Percentiles rank a stretch among this genome's conserved stretches.
phyloP scores from a whole-genome alignment of 2,113 vertebrate genomes.

The Antigone vipio region DNA sequence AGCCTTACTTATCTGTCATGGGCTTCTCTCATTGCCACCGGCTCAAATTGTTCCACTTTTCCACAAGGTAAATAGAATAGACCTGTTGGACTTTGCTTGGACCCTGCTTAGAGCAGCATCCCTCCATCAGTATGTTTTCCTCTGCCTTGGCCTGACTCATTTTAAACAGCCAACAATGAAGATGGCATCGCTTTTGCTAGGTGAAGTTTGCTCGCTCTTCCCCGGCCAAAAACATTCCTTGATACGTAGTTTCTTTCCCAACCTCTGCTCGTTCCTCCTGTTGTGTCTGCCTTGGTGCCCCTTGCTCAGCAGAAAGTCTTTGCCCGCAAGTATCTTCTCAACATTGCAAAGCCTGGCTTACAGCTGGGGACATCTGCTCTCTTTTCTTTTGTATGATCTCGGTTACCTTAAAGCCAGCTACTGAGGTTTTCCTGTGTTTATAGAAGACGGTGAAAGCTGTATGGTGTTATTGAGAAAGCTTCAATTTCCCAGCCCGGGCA shows the following conservation, averaged over 20 bases:
- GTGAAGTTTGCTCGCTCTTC: neutral
- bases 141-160: neutral
- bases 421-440: neutral
- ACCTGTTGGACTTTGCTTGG: neutral
- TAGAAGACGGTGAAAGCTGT: neutral
- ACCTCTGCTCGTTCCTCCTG: neutral
- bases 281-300: neutral
- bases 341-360: neutral
- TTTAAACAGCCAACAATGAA: neutral
- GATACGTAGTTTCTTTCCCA: neutral
- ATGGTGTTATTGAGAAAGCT: neutral
- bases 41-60: neutral
- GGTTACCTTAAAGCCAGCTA: neutral
- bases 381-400: fast-evolving
- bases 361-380: neutral
- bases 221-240: neutral
- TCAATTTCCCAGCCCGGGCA: neutral
- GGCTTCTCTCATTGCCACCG: neutral
- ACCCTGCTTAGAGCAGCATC: neutral
- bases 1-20: neutral
- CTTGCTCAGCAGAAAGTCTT: neutral
- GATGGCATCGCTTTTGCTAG: neutral
- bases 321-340: neutral
- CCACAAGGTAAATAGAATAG: neutral
- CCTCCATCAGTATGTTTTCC: neutral